These are phyloP conservation scores for Muscicapa adusta DNA, from an alignment of 2,113 vertebrate species.

Conservation along the genomic window DNA sequence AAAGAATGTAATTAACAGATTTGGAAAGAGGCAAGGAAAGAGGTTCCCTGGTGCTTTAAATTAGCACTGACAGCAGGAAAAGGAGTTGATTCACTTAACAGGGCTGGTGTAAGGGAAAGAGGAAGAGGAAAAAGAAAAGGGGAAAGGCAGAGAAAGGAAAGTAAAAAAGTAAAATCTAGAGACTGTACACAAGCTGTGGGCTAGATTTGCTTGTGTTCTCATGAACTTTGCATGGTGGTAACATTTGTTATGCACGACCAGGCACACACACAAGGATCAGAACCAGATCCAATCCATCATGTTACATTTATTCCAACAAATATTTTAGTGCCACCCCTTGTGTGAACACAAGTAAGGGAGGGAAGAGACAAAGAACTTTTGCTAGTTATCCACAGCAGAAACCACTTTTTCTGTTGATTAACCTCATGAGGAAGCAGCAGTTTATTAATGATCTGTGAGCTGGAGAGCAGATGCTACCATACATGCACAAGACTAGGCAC, in stretches of 20 bases:
- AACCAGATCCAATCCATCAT: not conserved
- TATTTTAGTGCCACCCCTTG: not conserved
- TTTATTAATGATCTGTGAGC: not conserved
- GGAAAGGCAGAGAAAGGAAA: not conserved
- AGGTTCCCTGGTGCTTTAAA: not conserved
- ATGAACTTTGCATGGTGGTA: not conserved
- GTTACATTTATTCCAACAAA: not conserved
- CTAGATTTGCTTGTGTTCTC: not conserved
- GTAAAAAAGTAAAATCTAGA: not conserved
- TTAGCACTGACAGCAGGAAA: not conserved
- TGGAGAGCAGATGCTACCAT: not conserved
- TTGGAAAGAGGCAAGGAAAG: not conserved
- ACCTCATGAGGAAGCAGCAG: not conserved
- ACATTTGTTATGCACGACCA: not conserved
- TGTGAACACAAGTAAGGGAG: not conserved
- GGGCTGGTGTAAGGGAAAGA: not conserved
- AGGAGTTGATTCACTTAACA: not conserved
- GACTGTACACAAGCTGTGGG: accelerated
- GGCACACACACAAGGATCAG: not conserved
- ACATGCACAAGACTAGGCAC: accelerated
- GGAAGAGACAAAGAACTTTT: not conserved
- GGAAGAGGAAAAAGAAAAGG: not conserved
- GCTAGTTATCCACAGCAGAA: not conserved
- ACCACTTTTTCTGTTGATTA: not conserved
- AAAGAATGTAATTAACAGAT: not conserved